Conservation (phyloP, 2,113 vertebrate species). For the Monopterus albus region DNA sequence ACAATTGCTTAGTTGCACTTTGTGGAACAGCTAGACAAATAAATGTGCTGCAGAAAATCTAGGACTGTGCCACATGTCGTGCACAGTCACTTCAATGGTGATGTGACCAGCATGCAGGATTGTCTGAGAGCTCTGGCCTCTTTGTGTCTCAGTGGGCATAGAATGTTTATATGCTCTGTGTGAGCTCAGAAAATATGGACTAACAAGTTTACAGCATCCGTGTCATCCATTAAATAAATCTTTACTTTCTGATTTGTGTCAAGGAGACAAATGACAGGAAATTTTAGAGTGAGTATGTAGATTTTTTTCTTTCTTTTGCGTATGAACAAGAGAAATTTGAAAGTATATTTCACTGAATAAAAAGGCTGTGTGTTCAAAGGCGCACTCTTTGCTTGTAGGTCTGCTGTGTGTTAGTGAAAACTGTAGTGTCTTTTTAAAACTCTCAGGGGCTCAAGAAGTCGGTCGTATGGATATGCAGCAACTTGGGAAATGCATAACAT, state of each 20-base stretch:
- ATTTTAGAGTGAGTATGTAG: slow-evolving; percentile 81
- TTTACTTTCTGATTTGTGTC: slow-evolving; percentile 98
- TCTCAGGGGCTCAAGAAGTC: slow-evolving; percentile 53
- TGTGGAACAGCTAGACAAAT: slow-evolving; percentile 12
- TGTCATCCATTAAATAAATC: slow-evolving; percentile 94
- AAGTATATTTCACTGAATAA: slow-evolving; percentile 5
- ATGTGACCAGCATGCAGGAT: slow-evolving; percentile 37
- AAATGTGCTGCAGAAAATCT: not conserved
- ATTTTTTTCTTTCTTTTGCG: not conserved
- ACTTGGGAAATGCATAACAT: slow-evolving; percentile 55
- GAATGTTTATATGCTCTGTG: slow-evolving; percentile 80
- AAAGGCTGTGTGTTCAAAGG: slow-evolving; percentile 22
- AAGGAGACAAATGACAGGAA: slow-evolving; percentile 92
- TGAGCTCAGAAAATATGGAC: slow-evolving; percentile 73
- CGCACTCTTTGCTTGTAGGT: slow-evolving; percentile 41
- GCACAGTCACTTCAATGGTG: not conserved
- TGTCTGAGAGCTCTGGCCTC: slow-evolving; percentile 28
- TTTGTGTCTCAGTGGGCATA: slow-evolving; percentile 50
- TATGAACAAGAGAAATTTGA: not conserved
- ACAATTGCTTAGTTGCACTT: slow-evolving; percentile 24
- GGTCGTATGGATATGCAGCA: slow-evolving; percentile 61
- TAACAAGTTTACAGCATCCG: slow-evolving; percentile 95
- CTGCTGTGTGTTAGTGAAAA: slow-evolving; percentile 48
- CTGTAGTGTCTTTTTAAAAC: slow-evolving; percentile 39
- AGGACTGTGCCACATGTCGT: not conserved